Percentiles rank a stretch among this genome's conserved stretches.
phyloP scores from a whole-genome alignment of 2,113 vertebrate genomes.

The Spilogale gracilis region DNA sequence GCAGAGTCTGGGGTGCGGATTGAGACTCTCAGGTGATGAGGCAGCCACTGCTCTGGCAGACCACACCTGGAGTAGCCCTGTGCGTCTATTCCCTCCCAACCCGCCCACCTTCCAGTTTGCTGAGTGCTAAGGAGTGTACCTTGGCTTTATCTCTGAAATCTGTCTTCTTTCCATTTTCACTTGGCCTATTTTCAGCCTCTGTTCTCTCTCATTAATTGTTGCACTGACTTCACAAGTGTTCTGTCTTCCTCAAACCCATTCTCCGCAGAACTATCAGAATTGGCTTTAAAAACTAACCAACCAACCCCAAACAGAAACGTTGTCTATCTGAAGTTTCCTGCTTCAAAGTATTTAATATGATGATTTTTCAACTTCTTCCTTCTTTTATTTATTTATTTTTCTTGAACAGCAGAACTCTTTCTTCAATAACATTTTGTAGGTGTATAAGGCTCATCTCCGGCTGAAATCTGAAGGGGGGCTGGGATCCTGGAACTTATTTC shows the following conservation, averaged over 20 bases:
- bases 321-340: not conserved
- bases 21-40: too few relatives aligned
- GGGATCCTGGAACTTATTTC: not conserved
- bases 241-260: not conserved
- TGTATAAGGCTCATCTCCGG: not conserved
- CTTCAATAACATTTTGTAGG: not conserved
- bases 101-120: not conserved
- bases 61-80: too few relatives aligned
- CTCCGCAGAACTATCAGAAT: not conserved
- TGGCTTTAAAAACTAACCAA: not conserved
- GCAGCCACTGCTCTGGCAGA: accelerated
- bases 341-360: not conserved
- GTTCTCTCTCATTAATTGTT: not conserved
- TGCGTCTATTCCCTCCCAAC: accelerated
- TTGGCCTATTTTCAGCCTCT: not conserved
- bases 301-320: not conserved
- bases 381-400: not conserved
- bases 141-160: not conserved
- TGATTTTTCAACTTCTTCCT: not conserved
- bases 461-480: not conserved
- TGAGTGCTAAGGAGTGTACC: too few relatives aligned
- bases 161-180: not conserved
- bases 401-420: not conserved
- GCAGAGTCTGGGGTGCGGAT: accelerated
- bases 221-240: not conserved